Conservation (phyloP, 1,140 invertebrate species). For the Bombus consobrinus region DNA sequence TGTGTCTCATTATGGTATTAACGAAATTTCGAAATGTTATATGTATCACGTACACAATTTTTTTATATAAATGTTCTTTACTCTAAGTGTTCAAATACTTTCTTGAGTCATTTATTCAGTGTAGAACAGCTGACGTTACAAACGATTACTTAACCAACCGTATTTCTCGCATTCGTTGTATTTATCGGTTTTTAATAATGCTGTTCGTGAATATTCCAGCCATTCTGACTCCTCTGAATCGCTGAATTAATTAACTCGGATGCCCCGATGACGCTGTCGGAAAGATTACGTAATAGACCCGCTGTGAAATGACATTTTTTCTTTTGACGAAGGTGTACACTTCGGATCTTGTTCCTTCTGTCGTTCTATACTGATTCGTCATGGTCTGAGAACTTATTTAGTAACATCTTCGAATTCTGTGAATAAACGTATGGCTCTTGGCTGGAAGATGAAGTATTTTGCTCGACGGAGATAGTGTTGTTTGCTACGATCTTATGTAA, state of each 20-base stretch:
- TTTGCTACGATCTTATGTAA: background rate
- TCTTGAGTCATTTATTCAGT: background rate
- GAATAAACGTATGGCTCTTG: background rate
- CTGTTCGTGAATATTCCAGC: background rate
- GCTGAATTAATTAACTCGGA: constrained; percentile 28
- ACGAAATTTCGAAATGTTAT: background rate
- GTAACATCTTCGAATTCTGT: background rate
- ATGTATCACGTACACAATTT: background rate
- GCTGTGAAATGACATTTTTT: background rate
- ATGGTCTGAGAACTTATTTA: background rate
- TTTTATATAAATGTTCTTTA: background rate
- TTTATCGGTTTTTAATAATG: constrained; percentile 5
- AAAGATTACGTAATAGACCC: constrained; percentile 1
- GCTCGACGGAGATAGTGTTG: background rate
- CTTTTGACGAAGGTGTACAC: background rate
- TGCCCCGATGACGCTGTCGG: background rate
- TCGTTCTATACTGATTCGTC: background rate
- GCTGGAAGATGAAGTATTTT: background rate
- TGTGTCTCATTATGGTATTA: background rate
- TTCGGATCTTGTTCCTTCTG: background rate
- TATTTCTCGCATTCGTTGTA: background rate
- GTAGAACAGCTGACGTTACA: background rate
- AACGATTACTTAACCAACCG: constrained; percentile 22
- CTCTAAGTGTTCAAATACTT: background rate
- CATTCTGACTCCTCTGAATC: background rate